Conservation (phyloP, 2,888 invertebrate species). For the Clivina fossor region DNA sequence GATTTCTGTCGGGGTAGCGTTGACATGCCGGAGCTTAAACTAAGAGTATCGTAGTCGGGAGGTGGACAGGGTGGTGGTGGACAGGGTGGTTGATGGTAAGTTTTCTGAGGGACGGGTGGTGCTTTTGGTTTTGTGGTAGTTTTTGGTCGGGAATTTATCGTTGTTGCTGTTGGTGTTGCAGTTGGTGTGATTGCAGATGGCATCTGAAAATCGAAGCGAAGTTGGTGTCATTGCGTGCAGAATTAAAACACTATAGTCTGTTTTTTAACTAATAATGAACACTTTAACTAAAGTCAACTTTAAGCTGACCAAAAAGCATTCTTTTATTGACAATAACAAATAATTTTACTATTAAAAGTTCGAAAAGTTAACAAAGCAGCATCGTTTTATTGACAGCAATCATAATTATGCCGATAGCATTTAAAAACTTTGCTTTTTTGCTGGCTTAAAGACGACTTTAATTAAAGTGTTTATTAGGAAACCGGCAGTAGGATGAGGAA, state of each 20-base stretch:
- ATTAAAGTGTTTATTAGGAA: no score
- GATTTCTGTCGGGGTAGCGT: constrained; percentile 42
- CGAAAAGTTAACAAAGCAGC: background rate
- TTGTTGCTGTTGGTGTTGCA: constrained; percentile 43
- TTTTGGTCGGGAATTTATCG: no score
- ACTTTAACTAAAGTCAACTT: no score
- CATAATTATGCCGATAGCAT: no score
- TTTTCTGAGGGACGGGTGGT: constrained; percentile 43
- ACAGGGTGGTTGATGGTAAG: constrained; percentile 43
- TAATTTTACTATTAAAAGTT: background rate
- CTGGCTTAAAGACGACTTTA: no score
- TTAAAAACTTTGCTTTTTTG: no score
- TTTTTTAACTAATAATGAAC: no score
- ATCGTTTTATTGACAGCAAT: no score
- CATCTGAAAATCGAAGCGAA: constrained; percentile 29
- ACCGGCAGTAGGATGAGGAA: no score
- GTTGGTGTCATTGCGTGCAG: constrained; percentile 23
- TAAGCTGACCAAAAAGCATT: no score
- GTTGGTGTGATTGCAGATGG: constrained; percentile 38
- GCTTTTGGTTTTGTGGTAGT: constrained; percentile 45
- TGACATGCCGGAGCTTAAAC: constrained; percentile 48
- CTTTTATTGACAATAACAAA: no score
- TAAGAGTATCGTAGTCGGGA: constrained; percentile 58
- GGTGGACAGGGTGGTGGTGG: constrained; percentile 56
- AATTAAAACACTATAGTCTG: background rate